Evolutionary conservation across 2,113 vertebrate species (phyloP), one percentile per base, ranked within the genome.

Genomic region (Nannospalax galili): DNA sequence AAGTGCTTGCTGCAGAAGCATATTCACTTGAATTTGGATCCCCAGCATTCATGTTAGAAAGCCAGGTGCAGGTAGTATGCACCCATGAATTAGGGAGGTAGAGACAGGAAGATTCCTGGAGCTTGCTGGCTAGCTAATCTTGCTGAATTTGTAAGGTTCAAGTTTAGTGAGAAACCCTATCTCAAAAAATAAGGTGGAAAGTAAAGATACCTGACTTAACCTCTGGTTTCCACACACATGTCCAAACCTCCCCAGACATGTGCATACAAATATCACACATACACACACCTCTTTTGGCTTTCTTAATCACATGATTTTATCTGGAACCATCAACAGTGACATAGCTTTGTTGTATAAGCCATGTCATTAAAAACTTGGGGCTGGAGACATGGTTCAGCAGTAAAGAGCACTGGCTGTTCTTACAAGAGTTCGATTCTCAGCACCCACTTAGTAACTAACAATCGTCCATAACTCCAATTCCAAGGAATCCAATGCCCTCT

Each of bases 231-330:
- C 1, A 30, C 45, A 81, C 35, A 15, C 3, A 77, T 14, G 45
- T 1, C 26, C 14, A 81, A 37, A 12, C 56, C n/a, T 30, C 62
- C 26, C 56, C 22, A 81, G 58, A 62, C 79, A 81, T 81, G 24
- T 62, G 40, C 58, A 8, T 7, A 11, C 56, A 20, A 20, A 5
- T 19, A 22, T n/a, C 69, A 7, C n/a, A 17, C 4, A 11, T 11
- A 24, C 5, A 45, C 42, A 77, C 14, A 75, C 22, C 17, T 77
- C 62, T 78, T 84, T 91, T 69, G 30, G 40, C 35, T 69, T 86
- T 90, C 90, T 78, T 58, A 65, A 79, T 84, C 60, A 69, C 19
- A 28, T 75, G 28, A 95, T 37, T 94, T 88, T 74, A 91, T 95
- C 48, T 73, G 88, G 28, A 96, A 73, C 35, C 26, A 85, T n/a